phyloP scores from a whole-genome alignment of 2,797 vertebrate genomes.

The Parotocinclus haroldoi region DNA sequence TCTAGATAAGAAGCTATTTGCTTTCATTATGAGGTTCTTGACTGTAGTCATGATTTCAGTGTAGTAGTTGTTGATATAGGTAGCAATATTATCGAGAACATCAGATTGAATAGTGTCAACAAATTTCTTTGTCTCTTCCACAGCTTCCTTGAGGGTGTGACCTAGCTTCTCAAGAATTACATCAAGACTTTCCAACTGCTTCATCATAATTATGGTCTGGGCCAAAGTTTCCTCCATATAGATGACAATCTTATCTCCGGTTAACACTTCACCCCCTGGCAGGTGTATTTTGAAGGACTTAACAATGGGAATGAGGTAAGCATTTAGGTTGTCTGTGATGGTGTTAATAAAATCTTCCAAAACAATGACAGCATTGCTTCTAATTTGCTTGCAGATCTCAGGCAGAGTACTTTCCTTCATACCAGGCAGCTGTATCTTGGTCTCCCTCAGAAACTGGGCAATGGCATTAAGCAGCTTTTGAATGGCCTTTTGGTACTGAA shows the following conservation, averaged over 20 bases:
- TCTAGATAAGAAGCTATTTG: slow-evolving; percentile 54
- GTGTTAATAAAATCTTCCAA: slow-evolving; percentile 58
- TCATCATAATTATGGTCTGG: slow-evolving; percentile 58
- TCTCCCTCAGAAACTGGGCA: slow-evolving; percentile 72
- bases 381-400: slow-evolving; percentile 52
- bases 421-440: slow-evolving; percentile 73
- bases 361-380: slow-evolving; percentile 46
- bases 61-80: slow-evolving; percentile 50
- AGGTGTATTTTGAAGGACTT: slow-evolving; percentile 66
- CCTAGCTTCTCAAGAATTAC: slow-evolving; percentile 68
- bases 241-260: slow-evolving; percentile 62
- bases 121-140: slow-evolving; percentile 65
- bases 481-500: slow-evolving; percentile 57
- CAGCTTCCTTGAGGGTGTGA: slow-evolving; percentile 57
- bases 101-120: slow-evolving; percentile 67
- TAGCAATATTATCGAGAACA: slow-evolving; percentile 36
- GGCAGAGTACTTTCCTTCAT: slow-evolving; percentile 49
- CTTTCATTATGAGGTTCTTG: slow-evolving; percentile 57
- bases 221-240: slow-evolving; percentile 53
- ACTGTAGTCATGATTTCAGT: slow-evolving; percentile 33
- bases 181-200: slow-evolving; percentile 69
- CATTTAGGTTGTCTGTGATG: slow-evolving; percentile 53
- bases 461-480: slow-evolving; percentile 67
- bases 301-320: slow-evolving; percentile 63
- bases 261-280: slow-evolving; percentile 61